phyloP scores from a whole-genome alignment of 2,888 invertebrate species.

The Philereme transversata region DNA sequence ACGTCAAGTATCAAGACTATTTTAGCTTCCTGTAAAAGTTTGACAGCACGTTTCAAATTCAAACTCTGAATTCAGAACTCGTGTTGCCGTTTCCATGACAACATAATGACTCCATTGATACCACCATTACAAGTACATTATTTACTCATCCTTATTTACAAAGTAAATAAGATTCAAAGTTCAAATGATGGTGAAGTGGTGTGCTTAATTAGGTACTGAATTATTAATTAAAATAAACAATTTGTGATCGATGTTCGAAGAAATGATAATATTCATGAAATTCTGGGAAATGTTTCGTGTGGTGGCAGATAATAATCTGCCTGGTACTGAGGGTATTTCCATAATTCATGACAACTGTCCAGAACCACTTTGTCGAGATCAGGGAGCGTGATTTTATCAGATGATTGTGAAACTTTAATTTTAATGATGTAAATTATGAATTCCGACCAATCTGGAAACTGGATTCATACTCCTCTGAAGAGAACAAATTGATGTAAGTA shows the following conservation, averaged over 20 bases:
- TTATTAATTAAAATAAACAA: slow-evolving; percentile 19
- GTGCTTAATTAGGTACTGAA: slow-evolving; percentile 29
- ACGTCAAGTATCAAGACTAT: slow-evolving; percentile 39
- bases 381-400: too few species aligned
- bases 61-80: slow-evolving; percentile 56
- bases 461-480: too few species aligned
- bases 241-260: slow-evolving; percentile 20
- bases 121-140: slow-evolving; percentile 4
- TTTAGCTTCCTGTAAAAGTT: slow-evolving; percentile 20
- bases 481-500: too few species aligned
- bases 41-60: slow-evolving; percentile 53
- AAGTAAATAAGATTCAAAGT: slow-evolving; percentile 6
- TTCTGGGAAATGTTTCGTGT: background rate
- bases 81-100: slow-evolving; percentile 53
- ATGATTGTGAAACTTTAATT: too few species aligned
- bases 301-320: too few species aligned
- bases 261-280: slow-evolving; percentile 27
- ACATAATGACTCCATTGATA: slow-evolving; percentile 41
- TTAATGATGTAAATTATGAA: too few species aligned
- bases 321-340: too few species aligned
- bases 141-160: slow-evolving; percentile 4
- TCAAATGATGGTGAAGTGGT: background rate
- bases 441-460: too few species aligned
- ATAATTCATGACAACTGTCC: too few species aligned
- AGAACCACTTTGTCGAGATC: too few species aligned